These are phyloP conservation scores for Caenorhabditis plicata DNA, from an alignment of 2,888 invertebrate species.

Conservation along the genomic window DNA sequence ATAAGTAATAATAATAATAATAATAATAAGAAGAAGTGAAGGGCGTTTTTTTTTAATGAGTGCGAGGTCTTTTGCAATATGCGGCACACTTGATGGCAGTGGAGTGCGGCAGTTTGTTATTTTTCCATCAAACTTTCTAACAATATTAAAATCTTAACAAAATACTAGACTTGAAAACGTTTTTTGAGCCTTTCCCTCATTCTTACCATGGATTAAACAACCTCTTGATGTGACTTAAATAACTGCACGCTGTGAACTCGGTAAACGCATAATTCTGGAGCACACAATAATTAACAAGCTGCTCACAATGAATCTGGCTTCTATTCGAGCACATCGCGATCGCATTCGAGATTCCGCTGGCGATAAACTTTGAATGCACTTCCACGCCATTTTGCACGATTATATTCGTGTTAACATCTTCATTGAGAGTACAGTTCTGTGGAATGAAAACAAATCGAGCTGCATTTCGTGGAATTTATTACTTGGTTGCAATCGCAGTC, in stretches of 20 bases:
- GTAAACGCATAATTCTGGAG: conserved; percentile 68
- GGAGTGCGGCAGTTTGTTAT: too few species aligned
- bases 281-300: conserved; percentile 73
- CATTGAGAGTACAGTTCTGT: conserved; percentile 20
- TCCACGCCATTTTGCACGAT: conserved; percentile 24
- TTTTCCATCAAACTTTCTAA: too few species aligned
- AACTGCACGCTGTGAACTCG: conserved; percentile 31
- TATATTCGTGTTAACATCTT: conserved; percentile 7
- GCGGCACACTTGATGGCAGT: too few species aligned
- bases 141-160: too few species aligned
- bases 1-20: too few species aligned
- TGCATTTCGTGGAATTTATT: background rate
- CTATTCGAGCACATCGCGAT: conserved; percentile 7
- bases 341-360: conserved; percentile 3
- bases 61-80: too few species aligned
- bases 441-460: background rate
- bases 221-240: conserved; percentile 18
- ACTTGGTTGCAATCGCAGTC: background rate
- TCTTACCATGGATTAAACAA: conserved; percentile 20
- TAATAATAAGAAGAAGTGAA: too few species aligned
- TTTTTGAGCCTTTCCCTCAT: too few species aligned
- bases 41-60: too few species aligned
- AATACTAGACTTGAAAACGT: too few species aligned
- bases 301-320: conserved; percentile 15
- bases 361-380: conserved; percentile 15